Evolutionary conservation across 2,113 vertebrate species (phyloP), one percentile per base, ranked within the genome.

Genomic region (Serinus canaria): DNA sequence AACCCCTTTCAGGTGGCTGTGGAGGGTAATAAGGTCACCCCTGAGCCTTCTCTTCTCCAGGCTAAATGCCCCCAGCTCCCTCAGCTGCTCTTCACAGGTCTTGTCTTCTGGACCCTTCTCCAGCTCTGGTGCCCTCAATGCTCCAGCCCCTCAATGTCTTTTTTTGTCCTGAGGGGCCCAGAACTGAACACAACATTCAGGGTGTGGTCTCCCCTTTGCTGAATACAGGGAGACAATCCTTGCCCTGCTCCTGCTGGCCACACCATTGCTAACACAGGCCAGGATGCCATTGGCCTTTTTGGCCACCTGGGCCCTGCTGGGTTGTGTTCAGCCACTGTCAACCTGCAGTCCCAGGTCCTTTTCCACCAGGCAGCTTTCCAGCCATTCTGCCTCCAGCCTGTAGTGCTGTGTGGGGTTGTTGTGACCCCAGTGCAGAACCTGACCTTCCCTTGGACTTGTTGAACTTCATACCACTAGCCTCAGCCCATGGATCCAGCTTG

Each of bases 341-440:
- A 4, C 0, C 0, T 1, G 30, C 30, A 35, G 2, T 3, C 10
- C 7, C 15, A 59, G 37, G 44, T 46, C 28, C 23, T 81, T 81
- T 39, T 59, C 10, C 4, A 10, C 2, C 14, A 6, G 27, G 7
- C 14, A 43, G 35, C 35, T 64, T 73, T 66, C 11, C 37, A 58
- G 19, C 7, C 37, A 11, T 1, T 37, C 28, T 59, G 13, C 3
- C 22, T 20, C 18, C 33, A 55, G 52, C 27, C 68, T 39, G 67
- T 44, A 1, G 6, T 4, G 1, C 31, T 58, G 1, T 13, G 22
- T 44, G 68, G 37, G 4, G 33, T 31, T 50, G 4, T 8, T 59
- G 27, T 74, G 37, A 55, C 23, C 16, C 28, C 9, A 44, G 37
- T 20, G 60, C 23, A 60, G 33, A 10, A 46, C 28, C 23, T 39